A percentile compares a stretch with the other conserved stretches of the same genome.
phyloP scores from a whole-genome alignment of 2,113 vertebrate genomes.

The Brachyistius frenatus region DNA sequence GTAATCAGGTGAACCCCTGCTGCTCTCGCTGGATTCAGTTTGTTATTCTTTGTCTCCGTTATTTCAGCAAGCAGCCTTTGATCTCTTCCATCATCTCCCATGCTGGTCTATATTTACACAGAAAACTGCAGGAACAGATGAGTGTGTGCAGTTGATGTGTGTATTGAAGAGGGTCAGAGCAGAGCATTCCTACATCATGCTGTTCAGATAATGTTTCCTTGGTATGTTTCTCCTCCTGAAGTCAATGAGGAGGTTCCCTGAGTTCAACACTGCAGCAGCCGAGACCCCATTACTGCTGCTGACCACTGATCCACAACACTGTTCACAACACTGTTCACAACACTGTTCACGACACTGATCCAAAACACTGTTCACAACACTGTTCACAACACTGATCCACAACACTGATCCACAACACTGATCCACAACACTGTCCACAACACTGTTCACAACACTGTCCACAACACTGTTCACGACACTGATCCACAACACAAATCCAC shows the following conservation, averaged over 20 bases:
- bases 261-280: not conserved
- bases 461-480: slow-evolving; percentile 25
- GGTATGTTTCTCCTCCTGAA: not conserved
- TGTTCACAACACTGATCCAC: slow-evolving; percentile 20
- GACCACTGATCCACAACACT: slow-evolving; percentile 36
- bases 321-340: slow-evolving; percentile 8
- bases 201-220: slow-evolving; percentile 15
- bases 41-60: no score
- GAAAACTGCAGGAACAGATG: not conserved
- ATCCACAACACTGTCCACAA: slow-evolving; percentile 10
- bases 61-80: no score
- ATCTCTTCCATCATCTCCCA: no score
- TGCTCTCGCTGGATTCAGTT: no score
- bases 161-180: not conserved
- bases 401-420: slow-evolving; percentile 20
- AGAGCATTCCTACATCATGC: not conserved
- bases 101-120: no score
- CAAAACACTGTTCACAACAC: slow-evolving; percentile 13
- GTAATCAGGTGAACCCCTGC: no score
- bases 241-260: not conserved
- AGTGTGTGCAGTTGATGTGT: not conserved
- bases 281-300: slow-evolving; percentile 31
- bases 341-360: not conserved
- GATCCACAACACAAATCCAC: not conserved
- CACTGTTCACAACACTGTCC: slow-evolving; percentile 30